Percentiles rank a stretch among this genome's conserved stretches.
phyloP scores from a whole-genome alignment of 64 coral and sea anemone species.

The Montipora sp. region DNA sequence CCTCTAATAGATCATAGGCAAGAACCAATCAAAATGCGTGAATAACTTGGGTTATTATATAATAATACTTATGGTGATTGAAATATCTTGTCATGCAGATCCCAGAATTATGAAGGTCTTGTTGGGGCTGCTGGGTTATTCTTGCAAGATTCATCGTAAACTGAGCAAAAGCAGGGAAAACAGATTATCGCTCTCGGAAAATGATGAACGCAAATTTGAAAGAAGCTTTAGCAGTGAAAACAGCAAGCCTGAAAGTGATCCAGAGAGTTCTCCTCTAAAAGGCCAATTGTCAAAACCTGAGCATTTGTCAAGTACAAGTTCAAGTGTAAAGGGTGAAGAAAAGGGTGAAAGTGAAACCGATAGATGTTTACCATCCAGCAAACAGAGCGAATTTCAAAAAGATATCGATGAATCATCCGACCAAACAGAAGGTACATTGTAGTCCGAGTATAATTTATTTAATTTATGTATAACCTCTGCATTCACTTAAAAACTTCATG shows the following conservation, averaged over 20 bases:
- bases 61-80: too few relatives aligned
- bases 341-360: neutral
- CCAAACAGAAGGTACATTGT: neutral
- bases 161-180: constrained; percentile 64
- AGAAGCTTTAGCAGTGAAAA: constrained; percentile 38
- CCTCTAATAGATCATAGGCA: too few relatives aligned
- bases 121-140: constrained; percentile 85
- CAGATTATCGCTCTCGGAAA: constrained; percentile 76
- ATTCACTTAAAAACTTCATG: too few relatives aligned
- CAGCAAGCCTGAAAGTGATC: neutral
- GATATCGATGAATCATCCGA: neutral
- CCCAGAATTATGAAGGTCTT: constrained; percentile 90
- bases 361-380: neutral
- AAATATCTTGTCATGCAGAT: constrained; percentile 26
- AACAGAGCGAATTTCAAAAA: neutral
- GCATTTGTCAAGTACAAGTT: neutral
- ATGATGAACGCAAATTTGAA: constrained; percentile 24
- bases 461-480: too few relatives aligned
- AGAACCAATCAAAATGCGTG: too few relatives aligned
- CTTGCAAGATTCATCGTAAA: constrained; percentile 89
- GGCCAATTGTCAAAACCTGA: neutral
- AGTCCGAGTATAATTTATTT: neutral
- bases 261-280: neutral
- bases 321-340: neutral
- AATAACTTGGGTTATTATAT: too few relatives aligned